A percentile compares a stretch with the other conserved stretches of the same genome.
Evolutionary conservation across 2,797 vertebrate species (phyloP).

Genomic region (Pempheris klunzingeri): DNA sequence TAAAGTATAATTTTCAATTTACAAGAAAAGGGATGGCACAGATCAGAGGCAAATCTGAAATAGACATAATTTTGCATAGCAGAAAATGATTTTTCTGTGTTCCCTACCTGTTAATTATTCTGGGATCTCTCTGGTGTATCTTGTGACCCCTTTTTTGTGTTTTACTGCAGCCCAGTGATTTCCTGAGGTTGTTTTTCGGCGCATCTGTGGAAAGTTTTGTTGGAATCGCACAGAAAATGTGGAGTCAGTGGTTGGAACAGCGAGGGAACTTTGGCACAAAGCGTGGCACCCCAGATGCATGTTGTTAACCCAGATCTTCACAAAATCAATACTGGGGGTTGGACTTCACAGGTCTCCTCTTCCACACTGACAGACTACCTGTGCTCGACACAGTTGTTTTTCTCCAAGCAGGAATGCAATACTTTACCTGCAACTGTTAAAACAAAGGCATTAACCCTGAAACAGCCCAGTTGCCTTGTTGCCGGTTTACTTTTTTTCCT

Average conservation of each 20-base stretch:
- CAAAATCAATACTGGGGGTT: slow-evolving; percentile 50
- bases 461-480: background rate
- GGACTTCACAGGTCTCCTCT: slow-evolving; percentile 36
- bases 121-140: background rate
- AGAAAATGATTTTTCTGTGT: background rate
- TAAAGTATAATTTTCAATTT: background rate
- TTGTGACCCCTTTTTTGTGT: background rate
- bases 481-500: background rate
- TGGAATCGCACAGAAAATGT: slow-evolving; percentile 8
- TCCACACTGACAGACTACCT: slow-evolving; percentile 16
- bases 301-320: slow-evolving; percentile 53
- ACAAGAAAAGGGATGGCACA: background rate
- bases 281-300: slow-evolving; percentile 38
- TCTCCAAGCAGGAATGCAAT: slow-evolving; percentile 8
- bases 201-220: slow-evolving; percentile 26
- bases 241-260: slow-evolving; percentile 27
- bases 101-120: background rate
- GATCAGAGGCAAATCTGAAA: background rate
- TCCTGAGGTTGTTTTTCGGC: slow-evolving; percentile 11
- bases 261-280: slow-evolving; percentile 37
- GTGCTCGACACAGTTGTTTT: slow-evolving; percentile 19
- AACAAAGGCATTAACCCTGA: slow-evolving; percentile 8
- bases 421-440: slow-evolving; percentile 9
- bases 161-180: slow-evolving; percentile 3
- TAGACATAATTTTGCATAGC: no score